Conservation (phyloP, 1,140 invertebrate species). For the Batillaria attramentaria region DNA sequence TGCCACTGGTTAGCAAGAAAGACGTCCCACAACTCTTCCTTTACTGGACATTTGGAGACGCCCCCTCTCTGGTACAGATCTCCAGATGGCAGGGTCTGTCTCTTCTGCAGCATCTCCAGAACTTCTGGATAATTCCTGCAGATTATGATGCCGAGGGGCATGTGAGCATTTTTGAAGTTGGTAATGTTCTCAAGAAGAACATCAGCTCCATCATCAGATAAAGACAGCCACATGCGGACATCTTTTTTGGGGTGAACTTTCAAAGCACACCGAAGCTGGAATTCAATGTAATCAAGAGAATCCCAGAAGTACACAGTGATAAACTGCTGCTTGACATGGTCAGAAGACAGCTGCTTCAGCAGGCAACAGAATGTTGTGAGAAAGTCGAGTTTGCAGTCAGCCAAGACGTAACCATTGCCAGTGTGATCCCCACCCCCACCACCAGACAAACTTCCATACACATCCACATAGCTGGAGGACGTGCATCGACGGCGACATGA, state of each 20-base stretch:
- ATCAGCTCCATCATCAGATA: conserved; percentile 3
- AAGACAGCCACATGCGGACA: conserved; percentile 28
- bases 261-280: conserved; percentile 25
- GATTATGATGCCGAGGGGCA: conserved; percentile 8
- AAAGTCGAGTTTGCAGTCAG: conserved; percentile 35
- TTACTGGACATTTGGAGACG: not conserved
- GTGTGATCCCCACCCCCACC: not conserved
- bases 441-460: not conserved
- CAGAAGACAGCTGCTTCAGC: conserved; percentile 8
- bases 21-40: conserved; percentile 18
- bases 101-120: conserved; percentile 19
- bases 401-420: conserved; percentile 17
- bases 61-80: too few species aligned
- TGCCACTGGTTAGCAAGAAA: not conserved
- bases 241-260: not conserved
- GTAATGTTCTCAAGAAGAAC: conserved; percentile 23
- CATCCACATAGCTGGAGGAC: not conserved
- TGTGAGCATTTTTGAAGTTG: not conserved
- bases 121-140: conserved; percentile 18
- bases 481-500: conserved; percentile 5
- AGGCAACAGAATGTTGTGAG: conserved; percentile 17
- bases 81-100: conserved; percentile 15
- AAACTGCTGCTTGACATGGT: conserved; percentile 15
- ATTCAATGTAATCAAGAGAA: conserved; percentile 25
- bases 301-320: conserved; percentile 35